Percentiles rank a stretch among this genome's conserved stretches.
Evolutionary conservation across 2,888 invertebrate genomes (phyloP).

Genomic region (Leptinotarsa tumamoca): DNA sequence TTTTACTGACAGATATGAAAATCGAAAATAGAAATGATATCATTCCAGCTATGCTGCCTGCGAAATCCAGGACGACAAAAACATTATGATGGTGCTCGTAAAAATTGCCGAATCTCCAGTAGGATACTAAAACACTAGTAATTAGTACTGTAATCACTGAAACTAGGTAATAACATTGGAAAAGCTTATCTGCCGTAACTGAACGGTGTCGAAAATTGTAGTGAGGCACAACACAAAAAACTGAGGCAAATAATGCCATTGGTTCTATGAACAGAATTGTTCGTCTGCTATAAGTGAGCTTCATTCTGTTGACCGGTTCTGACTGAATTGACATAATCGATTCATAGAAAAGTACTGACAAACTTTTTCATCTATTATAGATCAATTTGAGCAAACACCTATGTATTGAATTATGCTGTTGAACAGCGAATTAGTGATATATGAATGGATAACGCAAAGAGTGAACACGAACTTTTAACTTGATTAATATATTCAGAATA

Average conservation of each 20-base stretch:
- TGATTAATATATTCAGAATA: too few species aligned
- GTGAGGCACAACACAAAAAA: constrained; percentile 2
- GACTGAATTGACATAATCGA: constrained; percentile 2
- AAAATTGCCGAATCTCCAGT: not conserved
- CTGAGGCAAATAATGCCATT: not conserved
- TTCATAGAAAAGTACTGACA: not conserved
- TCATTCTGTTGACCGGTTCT: not conserved
- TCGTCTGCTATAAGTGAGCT: constrained; percentile 9
- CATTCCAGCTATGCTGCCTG: not conserved
- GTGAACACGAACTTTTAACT: too few species aligned
- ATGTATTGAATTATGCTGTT: not conserved
- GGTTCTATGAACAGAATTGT: constrained; percentile 12
- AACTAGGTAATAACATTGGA: not conserved
- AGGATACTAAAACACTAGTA: not conserved
- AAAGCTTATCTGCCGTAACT: not conserved
- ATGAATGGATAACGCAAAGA: not conserved
- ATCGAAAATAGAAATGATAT: not conserved
- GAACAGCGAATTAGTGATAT: not conserved
- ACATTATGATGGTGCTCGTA: constrained; percentile 3
- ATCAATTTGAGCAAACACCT: not conserved
- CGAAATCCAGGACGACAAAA: constrained; percentile 2
- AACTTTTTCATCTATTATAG: not conserved
- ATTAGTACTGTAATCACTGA: not conserved
- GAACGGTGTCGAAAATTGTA: not conserved
- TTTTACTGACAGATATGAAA: not conserved